Percentiles rank a stretch among this genome's conserved stretches.
phyloP scores from a whole-genome alignment of 2,113 vertebrate species.

The Melanostigma gelatinosum region DNA sequence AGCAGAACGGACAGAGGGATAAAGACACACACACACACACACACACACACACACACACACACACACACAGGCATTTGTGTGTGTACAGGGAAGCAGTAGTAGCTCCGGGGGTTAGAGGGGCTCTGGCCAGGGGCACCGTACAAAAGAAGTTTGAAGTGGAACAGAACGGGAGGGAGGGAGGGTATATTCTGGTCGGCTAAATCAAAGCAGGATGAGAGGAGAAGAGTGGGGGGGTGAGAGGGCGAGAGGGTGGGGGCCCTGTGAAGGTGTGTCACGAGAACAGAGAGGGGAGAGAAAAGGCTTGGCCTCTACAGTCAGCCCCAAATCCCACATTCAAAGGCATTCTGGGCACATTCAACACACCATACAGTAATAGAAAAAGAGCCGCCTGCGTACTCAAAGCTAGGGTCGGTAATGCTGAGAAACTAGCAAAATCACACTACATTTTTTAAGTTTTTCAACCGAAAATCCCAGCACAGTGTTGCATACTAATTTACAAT shows the following conservation, averaged over 20 bases:
- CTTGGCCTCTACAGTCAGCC: constrained; percentile 53
- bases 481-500: neutral
- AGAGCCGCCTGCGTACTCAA: constrained; percentile 4
- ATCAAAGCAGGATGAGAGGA: constrained; percentile 76
- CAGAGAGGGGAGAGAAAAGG: constrained; percentile 35
- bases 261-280: constrained; percentile 79
- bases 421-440: neutral
- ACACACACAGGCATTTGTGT: constrained; percentile 31
- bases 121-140: constrained; percentile 47
- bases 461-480: neutral
- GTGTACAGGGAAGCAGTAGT: constrained; percentile 51
- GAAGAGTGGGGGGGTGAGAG: constrained; percentile 15
- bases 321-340: constrained; percentile 73
- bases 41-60: constrained; percentile 24
- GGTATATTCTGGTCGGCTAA: constrained; percentile 63
- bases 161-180: constrained; percentile 59
- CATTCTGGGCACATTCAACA: constrained; percentile 65
- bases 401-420: neutral
- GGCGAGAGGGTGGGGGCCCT: constrained; percentile 36
- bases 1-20: neutral
- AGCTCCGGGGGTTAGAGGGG: constrained; percentile 63
- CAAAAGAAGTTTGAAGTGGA: constrained; percentile 78
- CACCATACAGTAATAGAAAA: constrained; percentile 48
- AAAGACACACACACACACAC: constrained; percentile 15
- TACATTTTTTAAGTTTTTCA: neutral